Evolutionary conservation across 1,140 invertebrate species (phyloP), one percentile per base, ranked within the genome.

Genomic region (Stegodyphus mimosarum): DNA sequence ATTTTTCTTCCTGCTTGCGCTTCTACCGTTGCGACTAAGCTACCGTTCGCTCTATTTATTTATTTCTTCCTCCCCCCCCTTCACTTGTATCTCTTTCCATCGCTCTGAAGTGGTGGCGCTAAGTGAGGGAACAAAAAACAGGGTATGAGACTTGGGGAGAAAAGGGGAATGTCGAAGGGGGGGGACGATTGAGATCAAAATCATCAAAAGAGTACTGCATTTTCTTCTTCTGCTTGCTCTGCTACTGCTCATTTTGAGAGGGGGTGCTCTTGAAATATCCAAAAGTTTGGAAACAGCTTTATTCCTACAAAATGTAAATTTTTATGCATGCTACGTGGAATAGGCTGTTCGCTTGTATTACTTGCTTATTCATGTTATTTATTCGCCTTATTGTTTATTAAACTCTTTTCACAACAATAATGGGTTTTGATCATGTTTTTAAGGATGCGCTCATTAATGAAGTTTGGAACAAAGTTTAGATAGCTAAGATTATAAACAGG

Each of bases 171-270:
- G 48, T n/a, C 9, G 55, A 60, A 15, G 53, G 60, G 33, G 15
- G 13, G 49, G 74, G 66, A 64, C 53, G 53, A 78, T 72, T 51
- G 69, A 81, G 78, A 81, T 81, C 78, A 81, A 81, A 81, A 81
- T 81, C 73, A 51, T 72, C 73, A 50, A 81, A 81, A 81, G 78
- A 52, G 52, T 81, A 72, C 66, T 71, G 55, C 69, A 72, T 81
- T 72, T 81, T 72, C 53, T 78, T 78, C 76, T 78, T 52, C 64
- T 69, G 18, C 33, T 48, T 72, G n/a, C 50, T 7, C n/a, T 71
- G 48, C 10, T 69, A 52, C 69, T 71, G 18, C 50, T 81, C 70
- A 49, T 70, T 71, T 11, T 11, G 1, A 15, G 9, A 11, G 55
- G 55, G 55, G 55, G 15, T 15, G 9, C 9, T 60, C 55, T 60